phyloP scores from a whole-genome alignment of 2,888 invertebrate genomes.

The Agrochola circellaris region DNA sequence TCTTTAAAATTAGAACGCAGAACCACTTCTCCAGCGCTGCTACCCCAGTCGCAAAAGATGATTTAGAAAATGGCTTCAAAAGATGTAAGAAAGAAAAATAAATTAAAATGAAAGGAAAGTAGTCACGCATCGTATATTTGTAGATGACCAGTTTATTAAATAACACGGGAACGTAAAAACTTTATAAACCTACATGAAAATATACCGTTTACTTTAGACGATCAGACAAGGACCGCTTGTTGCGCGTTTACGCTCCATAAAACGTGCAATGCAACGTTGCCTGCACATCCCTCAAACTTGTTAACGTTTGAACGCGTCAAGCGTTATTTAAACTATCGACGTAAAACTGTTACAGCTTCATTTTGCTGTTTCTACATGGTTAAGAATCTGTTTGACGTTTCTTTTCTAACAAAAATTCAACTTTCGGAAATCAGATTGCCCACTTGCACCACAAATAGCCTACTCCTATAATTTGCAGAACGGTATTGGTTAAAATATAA shows the following conservation, averaged over 20 bases:
- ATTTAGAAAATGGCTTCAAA: not conserved
- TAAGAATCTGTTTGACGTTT: not conserved
- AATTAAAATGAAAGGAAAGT: not conserved
- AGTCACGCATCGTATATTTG: too few relatives aligned
- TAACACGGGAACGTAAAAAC: not conserved
- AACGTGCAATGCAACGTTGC: constrained; percentile 45
- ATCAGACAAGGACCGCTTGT: constrained; percentile 46
- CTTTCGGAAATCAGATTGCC: too few relatives aligned
- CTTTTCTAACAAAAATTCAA: not conserved
- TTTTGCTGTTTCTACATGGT: constrained; percentile 9
- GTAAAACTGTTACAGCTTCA: constrained; percentile 19
- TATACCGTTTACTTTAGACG: constrained; percentile 32
- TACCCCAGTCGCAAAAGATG: not conserved
- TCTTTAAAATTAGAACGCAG: not conserved
- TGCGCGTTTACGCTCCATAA: constrained; percentile 52
- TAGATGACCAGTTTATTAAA: not conserved
- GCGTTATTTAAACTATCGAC: constrained; percentile 20
- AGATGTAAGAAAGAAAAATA: not conserved
- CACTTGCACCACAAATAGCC: too few relatives aligned
- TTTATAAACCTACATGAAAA: constrained; percentile 21
- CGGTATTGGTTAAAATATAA: too few relatives aligned
- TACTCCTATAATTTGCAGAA: too few relatives aligned
- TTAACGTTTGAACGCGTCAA: constrained; percentile 39
- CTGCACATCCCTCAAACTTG: constrained; percentile 46
- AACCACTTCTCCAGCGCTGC: not conserved